Evolutionary conservation across 1,140 invertebrate species (phyloP).

Genomic region (Drosophila grimshawi): DNA sequence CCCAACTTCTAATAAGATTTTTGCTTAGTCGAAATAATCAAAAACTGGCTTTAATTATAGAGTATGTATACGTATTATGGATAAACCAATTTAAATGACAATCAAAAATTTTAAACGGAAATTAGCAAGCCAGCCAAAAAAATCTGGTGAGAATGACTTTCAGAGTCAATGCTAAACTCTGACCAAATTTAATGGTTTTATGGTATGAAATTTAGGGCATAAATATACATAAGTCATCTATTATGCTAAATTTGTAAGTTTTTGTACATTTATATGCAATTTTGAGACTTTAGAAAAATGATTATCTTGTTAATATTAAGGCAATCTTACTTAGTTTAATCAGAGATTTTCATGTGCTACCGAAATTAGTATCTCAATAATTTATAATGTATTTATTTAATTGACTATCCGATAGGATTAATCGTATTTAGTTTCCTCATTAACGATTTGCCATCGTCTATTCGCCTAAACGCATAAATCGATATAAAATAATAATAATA

Average conservation of each 20-base stretch:
- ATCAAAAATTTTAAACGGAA: slow-evolving; percentile 81
- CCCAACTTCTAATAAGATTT: background rate
- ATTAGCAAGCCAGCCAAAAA: slow-evolving; percentile 53
- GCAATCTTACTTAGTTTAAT: no score
- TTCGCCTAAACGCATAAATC: background rate
- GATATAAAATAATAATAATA: background rate
- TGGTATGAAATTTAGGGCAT: slow-evolving; percentile 56
- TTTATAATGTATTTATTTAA: no score
- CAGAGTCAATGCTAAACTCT: slow-evolving; percentile 25
- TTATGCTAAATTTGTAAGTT: no score
- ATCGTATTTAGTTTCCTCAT: background rate
- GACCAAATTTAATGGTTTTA: slow-evolving; percentile 63
- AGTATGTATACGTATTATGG: slow-evolving; percentile 14
- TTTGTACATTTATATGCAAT: no score
- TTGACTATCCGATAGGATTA: background rate
- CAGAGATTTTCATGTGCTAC: no score
- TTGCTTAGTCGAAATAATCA: slow-evolving; percentile 3
- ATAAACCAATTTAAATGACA: slow-evolving; percentile 68
- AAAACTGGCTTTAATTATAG: background rate
- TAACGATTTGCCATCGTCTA: background rate
- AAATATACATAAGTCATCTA: no score
- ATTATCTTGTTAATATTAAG: no score
- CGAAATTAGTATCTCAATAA: no score
- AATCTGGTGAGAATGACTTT: slow-evolving; percentile 37
- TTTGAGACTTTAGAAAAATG: no score